Conservation (phyloP, 2,797 vertebrate genomes). For the Channa striata region DNA sequence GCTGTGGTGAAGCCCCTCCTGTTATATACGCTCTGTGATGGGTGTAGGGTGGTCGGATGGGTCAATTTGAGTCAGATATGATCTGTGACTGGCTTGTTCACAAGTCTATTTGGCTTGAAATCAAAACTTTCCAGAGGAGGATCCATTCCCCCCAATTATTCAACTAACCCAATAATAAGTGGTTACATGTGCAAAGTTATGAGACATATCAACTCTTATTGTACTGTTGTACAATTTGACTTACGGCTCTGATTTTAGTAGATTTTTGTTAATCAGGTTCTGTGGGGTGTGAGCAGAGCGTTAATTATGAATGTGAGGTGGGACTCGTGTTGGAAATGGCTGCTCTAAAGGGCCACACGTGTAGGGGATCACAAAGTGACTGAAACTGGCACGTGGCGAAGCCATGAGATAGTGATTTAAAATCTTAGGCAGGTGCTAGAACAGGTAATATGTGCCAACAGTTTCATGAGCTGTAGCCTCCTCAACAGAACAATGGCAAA, state of each 20-base stretch:
- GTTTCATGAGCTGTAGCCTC: slow-evolving; percentile 67
- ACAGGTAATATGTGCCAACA: slow-evolving; percentile 62
- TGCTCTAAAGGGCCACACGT: slow-evolving; percentile 63
- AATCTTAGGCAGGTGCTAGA: slow-evolving; percentile 58
- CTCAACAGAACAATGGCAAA: slow-evolving; percentile 50
- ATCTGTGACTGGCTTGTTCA: neutral
- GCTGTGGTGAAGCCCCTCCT: slow-evolving; percentile 71
- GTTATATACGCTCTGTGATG: too few species aligned
- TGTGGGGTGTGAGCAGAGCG: slow-evolving; percentile 4
- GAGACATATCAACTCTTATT: too few species aligned
- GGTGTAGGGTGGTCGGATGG: slow-evolving; percentile 23
- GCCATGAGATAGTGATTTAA: slow-evolving; percentile 36
- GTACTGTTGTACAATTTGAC: too few species aligned
- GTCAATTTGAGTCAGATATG: slow-evolving; percentile 30
- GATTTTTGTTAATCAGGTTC: slow-evolving; percentile 9
- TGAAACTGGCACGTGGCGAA: slow-evolving; percentile 55
- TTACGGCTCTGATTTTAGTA: neutral
- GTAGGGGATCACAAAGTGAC: slow-evolving; percentile 66
- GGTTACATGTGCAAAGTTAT: too few species aligned
- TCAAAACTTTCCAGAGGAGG: too few species aligned
- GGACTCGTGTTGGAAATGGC: slow-evolving; percentile 64
- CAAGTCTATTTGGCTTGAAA: too few species aligned
- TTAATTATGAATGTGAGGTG: slow-evolving; percentile 55
- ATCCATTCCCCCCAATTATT: too few species aligned
- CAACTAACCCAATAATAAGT: too few species aligned